phyloP scores from a whole-genome alignment of 2,113 vertebrate genomes.

The Cacatua alba region DNA sequence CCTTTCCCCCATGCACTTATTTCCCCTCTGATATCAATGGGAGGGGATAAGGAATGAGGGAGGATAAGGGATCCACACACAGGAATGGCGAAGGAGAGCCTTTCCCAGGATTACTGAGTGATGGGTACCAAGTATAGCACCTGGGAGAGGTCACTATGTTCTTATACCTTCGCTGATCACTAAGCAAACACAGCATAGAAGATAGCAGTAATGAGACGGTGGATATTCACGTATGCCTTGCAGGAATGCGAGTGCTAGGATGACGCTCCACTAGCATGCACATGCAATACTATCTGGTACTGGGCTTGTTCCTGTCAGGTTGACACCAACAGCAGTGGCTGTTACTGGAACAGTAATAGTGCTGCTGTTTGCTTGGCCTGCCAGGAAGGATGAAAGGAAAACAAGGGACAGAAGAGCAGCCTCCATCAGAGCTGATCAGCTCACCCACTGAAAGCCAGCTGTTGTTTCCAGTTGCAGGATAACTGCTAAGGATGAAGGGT shows the following conservation, averaged over 20 bases:
- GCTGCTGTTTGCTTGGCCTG: background rate
- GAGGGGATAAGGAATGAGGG: background rate
- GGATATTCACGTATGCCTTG: background rate
- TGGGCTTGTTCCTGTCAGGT: background rate
- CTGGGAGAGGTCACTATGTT: background rate
- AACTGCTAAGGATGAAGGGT: background rate
- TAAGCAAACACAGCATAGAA: slow-evolving; percentile 29
- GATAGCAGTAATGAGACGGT: background rate
- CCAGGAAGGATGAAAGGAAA: background rate
- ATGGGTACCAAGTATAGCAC: background rate
- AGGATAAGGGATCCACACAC: background rate
- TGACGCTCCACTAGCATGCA: background rate
- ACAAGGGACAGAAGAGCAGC: background rate
- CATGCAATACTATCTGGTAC: rapidly evolving
- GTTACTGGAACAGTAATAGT: background rate
- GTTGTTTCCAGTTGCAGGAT: background rate
- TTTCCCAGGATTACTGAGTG: background rate
- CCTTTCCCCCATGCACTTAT: slow-evolving; percentile 22
- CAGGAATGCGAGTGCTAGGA: background rate
- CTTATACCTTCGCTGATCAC: background rate
- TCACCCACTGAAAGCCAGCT: background rate
- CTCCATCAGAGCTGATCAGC: background rate
- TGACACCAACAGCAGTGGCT: background rate
- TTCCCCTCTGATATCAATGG: slow-evolving; percentile 23
- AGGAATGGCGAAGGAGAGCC: background rate